Percentiles rank a stretch among this genome's conserved stretches.
Conservation (phyloP, 2,888 invertebrate genomes). For the Coronaproctus castanopsis region DNA sequence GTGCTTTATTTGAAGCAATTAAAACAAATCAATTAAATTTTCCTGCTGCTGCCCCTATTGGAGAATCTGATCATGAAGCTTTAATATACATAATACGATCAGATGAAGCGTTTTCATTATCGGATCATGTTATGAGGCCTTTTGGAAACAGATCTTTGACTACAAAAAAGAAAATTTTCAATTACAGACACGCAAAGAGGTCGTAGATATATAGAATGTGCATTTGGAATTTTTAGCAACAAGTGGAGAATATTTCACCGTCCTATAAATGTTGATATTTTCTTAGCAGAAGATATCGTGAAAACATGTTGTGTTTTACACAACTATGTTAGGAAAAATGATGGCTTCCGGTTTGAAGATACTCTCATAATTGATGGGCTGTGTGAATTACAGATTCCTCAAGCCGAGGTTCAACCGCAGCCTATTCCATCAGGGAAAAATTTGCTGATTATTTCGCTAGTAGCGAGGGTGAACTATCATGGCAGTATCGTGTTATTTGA, state of each 20-base stretch:
- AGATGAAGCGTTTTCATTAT: slow-evolving; percentile 17
- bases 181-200: no score
- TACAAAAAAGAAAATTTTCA: slow-evolving; percentile 16
- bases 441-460: slow-evolving; percentile 3
- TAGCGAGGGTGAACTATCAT: slow-evolving; percentile 4
- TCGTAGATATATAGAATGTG: slow-evolving; percentile 20
- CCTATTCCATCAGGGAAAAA: slow-evolving; percentile 4
- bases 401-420: slow-evolving; percentile 4
- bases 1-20: slow-evolving; percentile 4
- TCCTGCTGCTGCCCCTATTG: slow-evolving; percentile 1
- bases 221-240: slow-evolving; percentile 18
- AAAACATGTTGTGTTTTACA: slow-evolving; percentile 9
- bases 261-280: slow-evolving; percentile 12
- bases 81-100: slow-evolving; percentile 13
- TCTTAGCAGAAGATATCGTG: slow-evolving; percentile 9
- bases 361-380: slow-evolving; percentile 2
- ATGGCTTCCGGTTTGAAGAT: slow-evolving; percentile 12
- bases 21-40: slow-evolving; percentile 8
- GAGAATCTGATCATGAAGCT: slow-evolving; percentile 3
- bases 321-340: slow-evolving; percentile 12
- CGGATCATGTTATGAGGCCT: slow-evolving; percentile 14
- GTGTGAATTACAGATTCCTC: slow-evolving; percentile 1
- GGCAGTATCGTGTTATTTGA: slow-evolving; percentile 4
- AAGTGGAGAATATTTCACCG: slow-evolving; percentile 16
- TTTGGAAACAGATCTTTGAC: slow-evolving; percentile 15